Base-by-base conservation (phyloP, 92 coral and sea anemone species). In the Porites divaricata region DNA sequence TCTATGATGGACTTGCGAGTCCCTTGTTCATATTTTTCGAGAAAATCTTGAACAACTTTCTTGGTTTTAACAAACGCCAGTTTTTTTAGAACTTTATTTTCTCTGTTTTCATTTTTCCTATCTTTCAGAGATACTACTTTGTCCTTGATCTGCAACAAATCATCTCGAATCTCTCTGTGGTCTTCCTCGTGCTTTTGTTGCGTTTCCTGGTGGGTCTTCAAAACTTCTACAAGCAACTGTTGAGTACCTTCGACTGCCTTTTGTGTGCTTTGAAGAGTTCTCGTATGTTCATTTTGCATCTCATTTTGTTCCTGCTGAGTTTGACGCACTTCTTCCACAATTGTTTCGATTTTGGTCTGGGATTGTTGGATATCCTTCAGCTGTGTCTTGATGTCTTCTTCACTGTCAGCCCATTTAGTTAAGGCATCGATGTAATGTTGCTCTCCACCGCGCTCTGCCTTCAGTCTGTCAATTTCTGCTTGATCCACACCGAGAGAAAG, bases 401-500 rank as follows among this genome's bases (percentile, higher is more conserved):
- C 75, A 58, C 79, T 81, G 8, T 81, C 65, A 23, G 75, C 24
- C 86, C 79, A 81, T 2, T 54, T 59, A 9, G 13, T 20, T 17
- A 81, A 35, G 20, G 41, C n/a, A 28, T 41, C 15, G 21, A 63
- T 23, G 26, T 41, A 59, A 48, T 81, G 48, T 50, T 78, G 24
- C 63, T 73, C 86, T 5, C 67, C 77, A 26, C 56, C 21, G 20
- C 1, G 58, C 41, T 67, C 75, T 20, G 76, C 63, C 65, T 76
- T 58, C 56, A 83, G 23, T 25, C 62, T 80, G 52, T 83, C 91
- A 15, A 88, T 53, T 35, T 88, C 91, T 0, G 76, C 79, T 28
- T 81, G 88, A 85, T 69, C 81, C 56, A 83, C 16, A 49, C 95
- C 95, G 49, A 92, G 86, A 26, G 86, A 61, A 48, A 85, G 52